Base-by-base conservation (phyloP, 1,140 invertebrate species). In the Holcopasites calliopsidis region DNA sequence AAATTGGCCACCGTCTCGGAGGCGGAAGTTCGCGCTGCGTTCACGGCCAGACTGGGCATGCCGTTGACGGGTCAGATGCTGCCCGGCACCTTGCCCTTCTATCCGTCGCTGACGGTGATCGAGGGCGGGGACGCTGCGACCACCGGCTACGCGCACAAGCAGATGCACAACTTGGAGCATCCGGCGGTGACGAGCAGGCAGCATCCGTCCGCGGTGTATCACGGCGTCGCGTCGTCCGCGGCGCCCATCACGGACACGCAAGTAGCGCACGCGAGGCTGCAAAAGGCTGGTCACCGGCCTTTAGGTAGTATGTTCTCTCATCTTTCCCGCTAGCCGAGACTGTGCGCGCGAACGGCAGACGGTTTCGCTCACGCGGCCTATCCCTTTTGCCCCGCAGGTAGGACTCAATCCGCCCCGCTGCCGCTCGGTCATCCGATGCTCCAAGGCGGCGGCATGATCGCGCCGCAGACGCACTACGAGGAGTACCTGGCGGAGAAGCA, bases 391-490 rank as follows among this genome's bases (percentile, higher is more conserved):
- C 7, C 21, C 54, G 21, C 50, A 91, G 91, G 90, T 75, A 94
- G 97, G 85, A 98, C 97, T n/a, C 97, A 98, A 89, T 97, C 96
- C 13, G 97, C 97, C 5, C 98, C 98, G 0, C 91, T 99, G 80
- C 98, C 98, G 31, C 92, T 99, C n/a, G 97, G 97, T 3, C 97
- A 98, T 92, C 97, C 97, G 31, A 95, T 98, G 93, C 93, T 99
- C 49, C 95, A 96, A 50, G 93, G 94, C 38, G 93, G 94, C 38
- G 88, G 88, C 26, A 88, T 90, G 16, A 91, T 92, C 18, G 80
- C 76, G 11, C 91, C 90, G 16, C 90, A 91, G 7, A 93, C 94
- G 31, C 94, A 94, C 77, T 94, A 94, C 85, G 94, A 95, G 83
- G 93, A 94, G 77, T 93, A 93, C 84, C 90, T 94, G 77, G 92